Evolutionary conservation across 1,140 invertebrate species (phyloP).

Genomic region (Drosophila persimilis): DNA sequence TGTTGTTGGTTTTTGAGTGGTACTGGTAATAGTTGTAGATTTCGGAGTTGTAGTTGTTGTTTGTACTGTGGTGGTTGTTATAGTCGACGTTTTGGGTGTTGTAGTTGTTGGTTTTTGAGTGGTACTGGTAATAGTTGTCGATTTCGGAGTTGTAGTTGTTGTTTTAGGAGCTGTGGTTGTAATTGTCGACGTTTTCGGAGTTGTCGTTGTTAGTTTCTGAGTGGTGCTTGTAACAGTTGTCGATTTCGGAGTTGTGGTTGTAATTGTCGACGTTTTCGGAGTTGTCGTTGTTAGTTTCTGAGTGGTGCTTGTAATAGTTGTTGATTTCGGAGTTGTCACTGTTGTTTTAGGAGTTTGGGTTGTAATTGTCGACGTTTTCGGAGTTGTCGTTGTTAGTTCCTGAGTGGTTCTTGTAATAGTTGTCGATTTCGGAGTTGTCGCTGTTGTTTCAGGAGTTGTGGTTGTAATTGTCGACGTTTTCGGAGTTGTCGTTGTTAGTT

Average conservation of each 20-base stretch:
- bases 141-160: neutral
- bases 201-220: constrained; percentile 1
- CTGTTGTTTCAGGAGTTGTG: neutral
- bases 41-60: constrained; percentile 3
- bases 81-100: constrained; percentile 9
- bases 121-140: neutral
- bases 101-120: neutral
- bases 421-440: neutral
- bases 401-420: neutral
- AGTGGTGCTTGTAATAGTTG: too few relatives aligned
- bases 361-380: neutral
- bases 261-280: neutral
- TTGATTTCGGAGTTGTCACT: neutral
- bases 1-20: neutral
- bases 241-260: constrained; percentile 2
- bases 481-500: neutral
- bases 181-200: neutral
- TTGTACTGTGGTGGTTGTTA: neutral
- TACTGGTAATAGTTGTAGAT: neutral
- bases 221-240: constrained; percentile 7
- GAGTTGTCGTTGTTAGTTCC: neutral
- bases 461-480: neutral
- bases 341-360: neutral
- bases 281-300: neutral
- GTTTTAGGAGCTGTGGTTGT: neutral